phyloP scores from a whole-genome alignment of 2,113 vertebrate species.

The Ctenodactylus gundi region DNA sequence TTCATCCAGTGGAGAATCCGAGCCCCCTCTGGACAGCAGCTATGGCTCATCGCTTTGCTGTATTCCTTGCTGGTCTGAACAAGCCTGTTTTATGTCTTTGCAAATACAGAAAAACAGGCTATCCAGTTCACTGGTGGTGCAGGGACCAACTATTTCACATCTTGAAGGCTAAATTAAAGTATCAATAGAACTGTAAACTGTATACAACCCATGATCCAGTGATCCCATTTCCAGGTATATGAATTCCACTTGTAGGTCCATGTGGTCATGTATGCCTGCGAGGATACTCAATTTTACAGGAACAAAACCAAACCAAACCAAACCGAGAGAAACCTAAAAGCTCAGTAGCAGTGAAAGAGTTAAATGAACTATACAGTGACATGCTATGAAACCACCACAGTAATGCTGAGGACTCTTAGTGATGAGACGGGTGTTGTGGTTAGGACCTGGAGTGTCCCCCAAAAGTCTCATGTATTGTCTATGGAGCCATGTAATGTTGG shows the following conservation, averaged over 20 bases:
- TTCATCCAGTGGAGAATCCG: accelerated
- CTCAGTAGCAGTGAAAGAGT: not conserved
- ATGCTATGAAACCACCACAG: not conserved
- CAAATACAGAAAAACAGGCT: not conserved
- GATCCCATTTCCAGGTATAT: not conserved
- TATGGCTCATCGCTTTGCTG: not conserved
- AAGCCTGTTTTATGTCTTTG: not conserved
- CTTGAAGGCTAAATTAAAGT: not conserved
- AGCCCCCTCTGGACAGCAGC: not conserved
- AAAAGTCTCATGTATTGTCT: too few relatives aligned
- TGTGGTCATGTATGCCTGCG: too few relatives aligned
- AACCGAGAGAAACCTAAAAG: not conserved
- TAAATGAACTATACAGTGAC: not conserved
- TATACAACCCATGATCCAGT: not conserved
- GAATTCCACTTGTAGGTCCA: too few relatives aligned
- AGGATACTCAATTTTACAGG: not conserved
- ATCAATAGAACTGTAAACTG: not conserved
- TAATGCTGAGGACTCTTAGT: not conserved
- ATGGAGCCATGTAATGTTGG: too few relatives aligned
- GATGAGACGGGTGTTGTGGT: too few relatives aligned
- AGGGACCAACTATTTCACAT: too few relatives aligned
- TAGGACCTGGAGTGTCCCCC: too few relatives aligned
- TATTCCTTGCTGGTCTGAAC: not conserved
- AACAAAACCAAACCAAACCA: not conserved
- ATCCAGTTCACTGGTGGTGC: not conserved